Base-by-base conservation (phyloP, 2,797 vertebrate species). In the Cottoperca gobio region DNA sequence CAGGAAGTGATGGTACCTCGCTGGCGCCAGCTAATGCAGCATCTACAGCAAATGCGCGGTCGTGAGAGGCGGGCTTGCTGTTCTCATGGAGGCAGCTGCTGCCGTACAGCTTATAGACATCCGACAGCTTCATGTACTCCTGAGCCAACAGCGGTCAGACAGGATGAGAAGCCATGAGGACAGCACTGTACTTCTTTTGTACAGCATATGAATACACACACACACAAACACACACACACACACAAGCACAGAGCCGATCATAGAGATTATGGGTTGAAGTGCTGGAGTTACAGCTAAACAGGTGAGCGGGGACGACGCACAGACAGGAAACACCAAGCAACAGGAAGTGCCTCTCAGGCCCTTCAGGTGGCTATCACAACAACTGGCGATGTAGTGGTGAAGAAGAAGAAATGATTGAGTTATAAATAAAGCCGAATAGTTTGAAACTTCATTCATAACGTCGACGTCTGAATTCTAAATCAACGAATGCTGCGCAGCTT, bases 121-220 rank as follows among this genome's bases (percentile, higher is more conserved):
- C 95, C 74, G 94, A 93, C 89, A 94, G 93, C 93, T 94, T 95
- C 93, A 94, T 80, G 93, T 95, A 95, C 67, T 95, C 95, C 96
- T 95, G 85, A 93, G 70, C 76, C 71, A 46, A 54, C 70, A 57
- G 81, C 49, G 64, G 52, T 85, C 76, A 86, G 79, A 85, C 80
- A 78, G 70, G 79, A 87, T 70, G 82, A 89, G 75, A 85, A 78
- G 77, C 81, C 48, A 53, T 58, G 72, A 79, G 72, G 62, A 76
- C 66, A 82, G 67, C 48, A 39, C 65, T 69, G 33, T 0, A 42
- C 50, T 2, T 19, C 26, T 42, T 8, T 65, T 17, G 19, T 48
- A 21, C 19, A 46, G 62, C 3, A 31, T 7, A 40, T 4, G 3
- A 14, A 48, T 21, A 45, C 67, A 46, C 52, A 50, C 39, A 33